phyloP scores from a whole-genome alignment of 2,888 invertebrate genomes.

The Saturnia pavonia region DNA sequence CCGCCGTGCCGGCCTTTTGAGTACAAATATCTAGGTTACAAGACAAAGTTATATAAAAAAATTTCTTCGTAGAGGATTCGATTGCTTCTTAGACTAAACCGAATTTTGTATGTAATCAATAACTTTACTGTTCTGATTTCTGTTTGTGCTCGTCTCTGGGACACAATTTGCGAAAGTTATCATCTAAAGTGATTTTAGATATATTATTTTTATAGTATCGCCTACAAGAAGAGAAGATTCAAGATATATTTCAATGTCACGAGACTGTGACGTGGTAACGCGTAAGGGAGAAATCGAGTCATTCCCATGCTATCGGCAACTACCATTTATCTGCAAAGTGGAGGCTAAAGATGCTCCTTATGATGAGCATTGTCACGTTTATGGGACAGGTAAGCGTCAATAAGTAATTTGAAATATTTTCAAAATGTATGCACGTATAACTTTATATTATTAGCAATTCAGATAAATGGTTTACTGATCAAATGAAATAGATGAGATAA shows the following conservation, averaged over 20 bases:
- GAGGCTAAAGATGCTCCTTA: slow-evolving; percentile 45
- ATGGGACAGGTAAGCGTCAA: slow-evolving; percentile 41
- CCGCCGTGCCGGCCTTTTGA: too few species aligned
- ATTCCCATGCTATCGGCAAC: slow-evolving; percentile 29
- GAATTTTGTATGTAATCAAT: too few species aligned
- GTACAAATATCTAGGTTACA: too few species aligned
- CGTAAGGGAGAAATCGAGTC: slow-evolving; percentile 43
- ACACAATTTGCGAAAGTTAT: neutral
- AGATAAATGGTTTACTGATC: too few species aligned
- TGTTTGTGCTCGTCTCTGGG: neutral
- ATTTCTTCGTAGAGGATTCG: too few species aligned
- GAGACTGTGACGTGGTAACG: slow-evolving; percentile 42
- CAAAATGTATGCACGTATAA: too few species aligned
- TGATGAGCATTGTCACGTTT: slow-evolving; percentile 49
- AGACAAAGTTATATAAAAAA: too few species aligned
- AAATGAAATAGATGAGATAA: too few species aligned
- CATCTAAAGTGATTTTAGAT: too few species aligned
- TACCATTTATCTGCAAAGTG: slow-evolving; percentile 65
- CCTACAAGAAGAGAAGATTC: neutral
- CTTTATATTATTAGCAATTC: too few species aligned
- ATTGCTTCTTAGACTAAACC: too few species aligned
- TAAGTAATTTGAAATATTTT: neutral
- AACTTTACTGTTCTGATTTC: too few species aligned
- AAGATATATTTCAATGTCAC: neutral
- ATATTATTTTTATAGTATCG: slow-evolving; percentile 16